A percentile compares a stretch with the other conserved stretches of the same genome.
Evolutionary conservation across 2,888 invertebrate species (phyloP).

Genomic region (Thereva unica): DNA sequence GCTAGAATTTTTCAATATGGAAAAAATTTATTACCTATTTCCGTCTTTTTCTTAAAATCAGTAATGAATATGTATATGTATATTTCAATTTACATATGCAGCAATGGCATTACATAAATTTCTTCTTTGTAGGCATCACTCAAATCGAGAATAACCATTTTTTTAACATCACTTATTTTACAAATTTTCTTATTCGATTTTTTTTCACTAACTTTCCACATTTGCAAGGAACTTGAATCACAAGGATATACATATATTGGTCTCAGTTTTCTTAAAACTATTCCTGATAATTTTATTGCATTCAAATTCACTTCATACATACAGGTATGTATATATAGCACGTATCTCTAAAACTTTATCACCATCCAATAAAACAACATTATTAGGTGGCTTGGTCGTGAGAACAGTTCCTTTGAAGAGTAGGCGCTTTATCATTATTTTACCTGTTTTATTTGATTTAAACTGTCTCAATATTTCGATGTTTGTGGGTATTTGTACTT

Average conservation of each 20-base stretch:
- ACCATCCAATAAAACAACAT: constrained; percentile 1
- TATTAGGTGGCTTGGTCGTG: constrained; percentile 10
- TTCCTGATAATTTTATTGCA: constrained; percentile 1
- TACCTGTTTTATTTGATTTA: constrained; percentile 1
- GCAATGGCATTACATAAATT: constrained; percentile 1
- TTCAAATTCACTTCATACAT: not conserved
- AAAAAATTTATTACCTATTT: too few species aligned
- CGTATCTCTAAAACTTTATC: constrained; percentile 2
- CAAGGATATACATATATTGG: not conserved
- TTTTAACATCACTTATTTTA: constrained; percentile 2
- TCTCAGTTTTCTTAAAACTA: not conserved
- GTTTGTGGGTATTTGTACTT: too few species aligned
- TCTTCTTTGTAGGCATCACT: not conserved
- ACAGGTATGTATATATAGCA: not conserved
- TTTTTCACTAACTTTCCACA: not conserved
- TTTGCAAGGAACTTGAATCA: not conserved
- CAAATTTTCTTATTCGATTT: not conserved
- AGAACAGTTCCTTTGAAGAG: not conserved
- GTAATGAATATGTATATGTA: too few species aligned
- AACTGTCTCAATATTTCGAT: too few species aligned
- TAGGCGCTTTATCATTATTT: not conserved
- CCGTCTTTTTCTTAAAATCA: too few species aligned
- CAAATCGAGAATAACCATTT: not conserved
- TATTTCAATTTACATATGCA: constrained; percentile 9
- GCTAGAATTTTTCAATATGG: too few species aligned